Conservation (phyloP, 2,113 vertebrate genomes). For the Martes martes region DNA sequence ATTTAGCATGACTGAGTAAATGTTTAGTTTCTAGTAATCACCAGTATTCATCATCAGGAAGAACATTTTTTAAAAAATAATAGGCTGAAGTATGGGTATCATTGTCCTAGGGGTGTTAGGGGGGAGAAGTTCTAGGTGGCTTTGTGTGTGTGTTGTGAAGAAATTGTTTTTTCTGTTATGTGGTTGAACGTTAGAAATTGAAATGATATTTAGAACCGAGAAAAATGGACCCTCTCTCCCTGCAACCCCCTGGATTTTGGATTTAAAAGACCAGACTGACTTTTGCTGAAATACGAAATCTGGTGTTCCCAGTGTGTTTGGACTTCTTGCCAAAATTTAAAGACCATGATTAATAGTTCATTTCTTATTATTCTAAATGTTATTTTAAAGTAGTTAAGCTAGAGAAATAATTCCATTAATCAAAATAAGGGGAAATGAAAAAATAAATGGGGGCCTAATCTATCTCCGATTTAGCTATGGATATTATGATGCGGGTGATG, state of each 20-base stretch:
- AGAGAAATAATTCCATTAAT: constrained; percentile 88
- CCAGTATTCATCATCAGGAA: neutral
- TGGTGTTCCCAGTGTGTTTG: constrained; percentile 59
- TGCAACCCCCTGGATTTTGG: neutral
- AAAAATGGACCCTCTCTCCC: neutral
- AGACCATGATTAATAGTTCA: constrained; percentile 79
- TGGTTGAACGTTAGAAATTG: neutral
- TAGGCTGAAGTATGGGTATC: neutral
- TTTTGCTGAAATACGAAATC: constrained; percentile 64
- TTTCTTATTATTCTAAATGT: constrained; percentile 80
- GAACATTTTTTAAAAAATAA: neutral
- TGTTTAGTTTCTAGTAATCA: neutral
- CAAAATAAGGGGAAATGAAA: constrained; percentile 90
- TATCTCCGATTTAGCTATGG: constrained; percentile 81
- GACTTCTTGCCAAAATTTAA: constrained; percentile 66
- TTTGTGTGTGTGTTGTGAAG: neutral
- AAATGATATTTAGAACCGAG: neutral
- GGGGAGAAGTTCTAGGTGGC: neutral
- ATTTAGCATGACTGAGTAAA: rapidly evolving
- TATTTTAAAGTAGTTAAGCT: constrained; percentile 81
- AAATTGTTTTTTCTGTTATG: neutral
- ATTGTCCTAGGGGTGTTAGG: neutral
- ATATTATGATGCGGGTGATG: constrained; percentile 77
- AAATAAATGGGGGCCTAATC: constrained; percentile 88
- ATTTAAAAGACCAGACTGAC: constrained; percentile 54